Percentiles rank a stretch among this genome's conserved stretches.
These are phyloP conservation scores for Hephaestus fuliginosus DNA, from an alignment of 2,797 vertebrate genomes.

Conservation along the genomic window DNA sequence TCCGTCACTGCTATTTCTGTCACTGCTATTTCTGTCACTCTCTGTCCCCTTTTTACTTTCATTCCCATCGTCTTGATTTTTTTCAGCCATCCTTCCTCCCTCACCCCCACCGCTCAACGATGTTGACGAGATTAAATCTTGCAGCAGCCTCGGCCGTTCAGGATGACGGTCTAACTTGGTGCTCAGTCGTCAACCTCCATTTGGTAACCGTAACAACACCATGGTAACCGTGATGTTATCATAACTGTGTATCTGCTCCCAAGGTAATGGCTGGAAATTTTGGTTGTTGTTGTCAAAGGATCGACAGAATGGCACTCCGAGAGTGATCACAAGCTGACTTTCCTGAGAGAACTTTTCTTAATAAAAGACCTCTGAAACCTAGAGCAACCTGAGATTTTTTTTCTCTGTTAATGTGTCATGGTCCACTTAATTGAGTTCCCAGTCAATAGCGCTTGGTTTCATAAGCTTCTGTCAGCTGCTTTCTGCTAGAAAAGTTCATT, in stretches of 20 bases:
- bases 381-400: not conserved
- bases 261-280: constrained; percentile 13
- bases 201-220: constrained; percentile 28
- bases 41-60: not conserved
- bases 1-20: constrained; percentile 9
- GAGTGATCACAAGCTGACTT: not conserved
- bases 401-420: constrained; percentile 27
- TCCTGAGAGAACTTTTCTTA: not conserved
- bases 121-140: constrained; percentile 39
- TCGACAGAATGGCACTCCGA: not conserved
- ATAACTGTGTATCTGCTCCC: not conserved
- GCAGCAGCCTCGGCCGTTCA: not conserved
- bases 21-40: constrained; percentile 13
- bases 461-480: constrained; percentile 58
- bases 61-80: not conserved
- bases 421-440: constrained; percentile 44
- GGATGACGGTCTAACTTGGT: not conserved
- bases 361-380: constrained; percentile 4
- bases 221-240: constrained; percentile 27
- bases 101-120: not conserved
- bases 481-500: constrained; percentile 64
- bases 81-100: not conserved
- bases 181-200: not conserved
- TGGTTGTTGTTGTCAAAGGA: not conserved
- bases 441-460: constrained; percentile 37